phyloP scores from a whole-genome alignment of 2,113 vertebrate species.

The Serilophus lunatus region DNA sequence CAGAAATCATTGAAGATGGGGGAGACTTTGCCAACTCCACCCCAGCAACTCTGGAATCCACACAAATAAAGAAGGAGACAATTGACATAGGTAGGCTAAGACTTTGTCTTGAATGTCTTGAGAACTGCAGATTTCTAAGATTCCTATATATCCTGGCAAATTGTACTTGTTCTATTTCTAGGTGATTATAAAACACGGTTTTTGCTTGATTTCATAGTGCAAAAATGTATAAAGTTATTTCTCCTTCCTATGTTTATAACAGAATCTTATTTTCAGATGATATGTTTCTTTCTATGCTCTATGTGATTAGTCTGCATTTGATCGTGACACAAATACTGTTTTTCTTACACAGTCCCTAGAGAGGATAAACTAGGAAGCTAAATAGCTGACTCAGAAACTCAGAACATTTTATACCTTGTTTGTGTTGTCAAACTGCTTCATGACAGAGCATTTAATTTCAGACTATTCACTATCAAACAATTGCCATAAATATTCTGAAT shows the following conservation, averaged over 20 bases:
- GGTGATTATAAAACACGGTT: not conserved
- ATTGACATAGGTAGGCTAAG: conserved; percentile 49
- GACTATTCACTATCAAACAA: not conserved
- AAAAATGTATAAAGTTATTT: not conserved
- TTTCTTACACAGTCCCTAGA: not conserved
- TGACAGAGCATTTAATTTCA: not conserved
- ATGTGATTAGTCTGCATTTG: not conserved
- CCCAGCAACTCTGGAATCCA: not conserved
- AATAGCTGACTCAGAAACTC: not conserved
- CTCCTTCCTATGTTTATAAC: not conserved
- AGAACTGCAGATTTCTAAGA: not conserved
- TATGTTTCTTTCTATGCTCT: not conserved
- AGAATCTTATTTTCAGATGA: not conserved
- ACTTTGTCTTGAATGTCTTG: not conserved
- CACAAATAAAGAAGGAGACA: conserved; percentile 50
- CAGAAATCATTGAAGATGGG: conserved; percentile 46
- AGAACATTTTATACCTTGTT: not conserved
- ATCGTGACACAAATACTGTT: not conserved
- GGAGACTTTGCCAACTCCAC: not conserved
- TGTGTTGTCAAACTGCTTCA: not conserved
- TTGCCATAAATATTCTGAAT: not conserved
- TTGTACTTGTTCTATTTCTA: not conserved
- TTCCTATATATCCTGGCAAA: not conserved
- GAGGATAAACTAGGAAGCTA: not conserved
- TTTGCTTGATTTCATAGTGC: not conserved